Evolutionary conservation across 2,888 invertebrate species (phyloP).

Genomic region (Linnaemya vulpina): DNA sequence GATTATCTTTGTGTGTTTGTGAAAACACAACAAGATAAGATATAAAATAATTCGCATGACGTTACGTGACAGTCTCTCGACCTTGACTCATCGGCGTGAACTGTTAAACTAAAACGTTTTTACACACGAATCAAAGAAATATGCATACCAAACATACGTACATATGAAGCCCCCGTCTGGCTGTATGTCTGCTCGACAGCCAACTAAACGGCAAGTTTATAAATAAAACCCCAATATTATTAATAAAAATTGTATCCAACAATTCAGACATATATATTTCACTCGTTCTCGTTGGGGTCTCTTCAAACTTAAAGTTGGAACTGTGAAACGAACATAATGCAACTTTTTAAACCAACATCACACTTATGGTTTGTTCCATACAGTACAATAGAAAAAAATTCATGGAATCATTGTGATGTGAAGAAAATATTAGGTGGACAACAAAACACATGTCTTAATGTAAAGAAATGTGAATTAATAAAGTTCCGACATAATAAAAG

Average conservation of each 20-base stretch:
- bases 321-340: background rate
- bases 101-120: conserved; percentile 79
- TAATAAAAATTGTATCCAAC: conserved; percentile 30
- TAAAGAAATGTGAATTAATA: no score
- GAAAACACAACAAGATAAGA: conserved; percentile 37
- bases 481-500: no score
- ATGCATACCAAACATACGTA: conserved; percentile 57
- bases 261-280: conserved; percentile 43
- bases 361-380: background rate
- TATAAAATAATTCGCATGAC: conserved; percentile 78
- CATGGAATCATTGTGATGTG: no score
- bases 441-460: no score
- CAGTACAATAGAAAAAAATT: no score
- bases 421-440: no score
- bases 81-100: conserved; percentile 83
- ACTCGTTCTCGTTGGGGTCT: background rate
- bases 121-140: conserved; percentile 65
- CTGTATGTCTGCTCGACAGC: conserved; percentile 18
- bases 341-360: background rate
- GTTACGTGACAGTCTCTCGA: conserved; percentile 78
- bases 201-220: conserved; percentile 45
- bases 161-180: background rate
- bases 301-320: background rate
- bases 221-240: conserved; percentile 33
- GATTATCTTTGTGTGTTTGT: conserved; percentile 1